Evolutionary conservation across 2,113 vertebrate genomes (phyloP).

Genomic region (Grus americana): DNA sequence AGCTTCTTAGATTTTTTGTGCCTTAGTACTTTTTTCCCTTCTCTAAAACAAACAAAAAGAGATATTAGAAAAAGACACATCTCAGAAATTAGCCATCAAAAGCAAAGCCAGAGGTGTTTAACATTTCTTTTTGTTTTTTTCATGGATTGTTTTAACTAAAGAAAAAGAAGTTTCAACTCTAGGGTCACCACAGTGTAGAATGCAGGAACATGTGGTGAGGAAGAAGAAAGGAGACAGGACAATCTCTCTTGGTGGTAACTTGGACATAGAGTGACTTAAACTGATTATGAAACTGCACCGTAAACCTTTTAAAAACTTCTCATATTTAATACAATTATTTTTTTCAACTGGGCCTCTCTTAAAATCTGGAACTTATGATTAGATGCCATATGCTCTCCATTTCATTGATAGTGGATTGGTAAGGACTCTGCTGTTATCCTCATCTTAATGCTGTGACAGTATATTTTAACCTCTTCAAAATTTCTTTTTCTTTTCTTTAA

Average conservation of each 20-base stretch:
- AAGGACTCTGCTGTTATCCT: neutral
- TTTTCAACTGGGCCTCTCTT: neutral
- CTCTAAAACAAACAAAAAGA: neutral
- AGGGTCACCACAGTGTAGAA: neutral
- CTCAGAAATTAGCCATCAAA: neutral
- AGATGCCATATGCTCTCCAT: neutral
- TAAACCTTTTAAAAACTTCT: neutral
- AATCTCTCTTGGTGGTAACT: neutral
- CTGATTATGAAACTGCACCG: neutral
- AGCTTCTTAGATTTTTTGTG: neutral
- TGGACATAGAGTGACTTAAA: neutral
- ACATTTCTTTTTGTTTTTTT: neutral
- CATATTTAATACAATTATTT: neutral
- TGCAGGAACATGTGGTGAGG: neutral
- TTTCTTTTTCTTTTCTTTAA: slow-evolving; percentile 26
- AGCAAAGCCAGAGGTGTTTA: neutral
- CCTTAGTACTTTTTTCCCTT: neutral
- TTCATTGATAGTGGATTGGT: neutral
- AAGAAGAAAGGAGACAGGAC: neutral
- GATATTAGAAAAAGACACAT: neutral
- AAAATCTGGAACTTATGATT: neutral
- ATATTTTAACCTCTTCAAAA: slow-evolving; percentile 20
- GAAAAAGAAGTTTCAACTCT: neutral
- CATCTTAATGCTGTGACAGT: neutral
- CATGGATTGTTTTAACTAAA: neutral